Evolutionary conservation across 2,888 invertebrate species (phyloP).

Genomic region (Drosophila melanocephala): DNA sequence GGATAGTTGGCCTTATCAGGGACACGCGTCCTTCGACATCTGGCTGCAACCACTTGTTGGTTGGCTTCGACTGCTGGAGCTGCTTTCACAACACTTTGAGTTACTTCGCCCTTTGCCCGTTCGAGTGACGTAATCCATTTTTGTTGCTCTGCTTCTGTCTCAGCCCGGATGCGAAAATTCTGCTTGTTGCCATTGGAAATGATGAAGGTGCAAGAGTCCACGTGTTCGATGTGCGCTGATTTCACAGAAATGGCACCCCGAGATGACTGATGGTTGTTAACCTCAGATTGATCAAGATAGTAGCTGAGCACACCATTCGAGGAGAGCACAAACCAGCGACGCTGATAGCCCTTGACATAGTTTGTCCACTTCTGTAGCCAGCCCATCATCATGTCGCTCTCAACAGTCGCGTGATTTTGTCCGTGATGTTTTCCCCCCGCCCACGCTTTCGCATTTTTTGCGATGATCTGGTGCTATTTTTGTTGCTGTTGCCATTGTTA

Average conservation of each 20-base stretch:
- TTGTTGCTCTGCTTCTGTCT: constrained; percentile 97
- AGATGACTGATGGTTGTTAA: constrained; percentile 91
- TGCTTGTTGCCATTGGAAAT: constrained; percentile 99
- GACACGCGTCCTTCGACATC: constrained; percentile 90
- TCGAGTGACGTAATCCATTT: constrained; percentile 99
- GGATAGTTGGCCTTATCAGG: constrained; percentile 98
- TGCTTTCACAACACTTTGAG: constrained; percentile 89
- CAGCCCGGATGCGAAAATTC: constrained; percentile 94
- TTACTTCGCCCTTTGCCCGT: constrained; percentile 92
- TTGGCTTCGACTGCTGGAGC: background rate
- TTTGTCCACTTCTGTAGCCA: constrained; percentile 99
- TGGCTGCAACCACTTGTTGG: background rate
- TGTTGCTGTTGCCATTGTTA: constrained; percentile 4
- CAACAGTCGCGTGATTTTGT: constrained; percentile 3
- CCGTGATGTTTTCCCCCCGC: background rate
- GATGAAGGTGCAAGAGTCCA: constrained; percentile 97
- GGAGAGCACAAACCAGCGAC: constrained; percentile 99
- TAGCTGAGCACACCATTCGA: constrained; percentile 93
- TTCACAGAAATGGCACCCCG: constrained; percentile 98
- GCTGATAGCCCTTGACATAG: constrained; percentile 98
- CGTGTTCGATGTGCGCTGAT: constrained; percentile 96
- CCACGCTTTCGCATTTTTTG: constrained; percentile 30
- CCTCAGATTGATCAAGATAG: constrained; percentile 97
- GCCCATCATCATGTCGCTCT: constrained; percentile 87
- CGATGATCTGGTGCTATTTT: constrained; percentile 14